Percentiles rank a stretch among this genome's conserved stretches.
Evolutionary conservation across 2,888 invertebrate species (phyloP).

Genomic region (Pediacus dermestoides): DNA sequence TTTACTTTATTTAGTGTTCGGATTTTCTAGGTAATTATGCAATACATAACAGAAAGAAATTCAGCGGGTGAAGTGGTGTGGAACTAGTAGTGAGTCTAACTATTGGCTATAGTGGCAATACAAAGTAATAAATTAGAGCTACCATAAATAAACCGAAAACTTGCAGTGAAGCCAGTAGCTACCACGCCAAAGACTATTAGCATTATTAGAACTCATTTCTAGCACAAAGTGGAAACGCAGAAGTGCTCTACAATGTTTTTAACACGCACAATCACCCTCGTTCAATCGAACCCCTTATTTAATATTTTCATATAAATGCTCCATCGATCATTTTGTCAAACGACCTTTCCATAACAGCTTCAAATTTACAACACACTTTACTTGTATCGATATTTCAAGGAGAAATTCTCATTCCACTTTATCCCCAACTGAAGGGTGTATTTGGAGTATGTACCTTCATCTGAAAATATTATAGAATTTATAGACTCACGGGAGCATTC

Average conservation of each 20-base stretch:
- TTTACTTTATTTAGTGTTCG: too few species aligned
- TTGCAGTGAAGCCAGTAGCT: too few species aligned
- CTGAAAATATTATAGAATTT: constrained; percentile 2
- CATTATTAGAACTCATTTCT: constrained; percentile 28
- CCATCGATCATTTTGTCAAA: constrained; percentile 10
- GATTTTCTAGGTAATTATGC: too few species aligned
- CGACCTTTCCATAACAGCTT: constrained; percentile 9
- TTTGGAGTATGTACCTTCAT: background rate
- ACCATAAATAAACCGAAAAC: too few species aligned
- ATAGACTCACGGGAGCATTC: constrained; percentile 3
- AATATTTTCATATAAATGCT: constrained; percentile 12
- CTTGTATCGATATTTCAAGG: constrained; percentile 13
- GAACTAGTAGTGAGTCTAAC: too few species aligned
- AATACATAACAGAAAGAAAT: too few species aligned
- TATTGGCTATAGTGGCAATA: too few species aligned
- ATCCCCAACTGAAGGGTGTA: background rate
- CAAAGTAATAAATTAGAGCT: too few species aligned
- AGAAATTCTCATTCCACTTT: constrained; percentile 1
- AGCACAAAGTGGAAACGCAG: constrained; percentile 32
- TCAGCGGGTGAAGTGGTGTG: too few species aligned
- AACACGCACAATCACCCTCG: constrained; percentile 31
- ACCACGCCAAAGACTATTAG: constrained; percentile 9
- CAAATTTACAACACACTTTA: constrained; percentile 15
- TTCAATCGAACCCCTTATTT: constrained; percentile 22
- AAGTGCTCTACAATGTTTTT: constrained; percentile 30